Percentiles rank a stretch among this genome's conserved stretches.
Evolutionary conservation across 2,797 vertebrate species (phyloP).

Genomic region (Anabas testudineus): DNA sequence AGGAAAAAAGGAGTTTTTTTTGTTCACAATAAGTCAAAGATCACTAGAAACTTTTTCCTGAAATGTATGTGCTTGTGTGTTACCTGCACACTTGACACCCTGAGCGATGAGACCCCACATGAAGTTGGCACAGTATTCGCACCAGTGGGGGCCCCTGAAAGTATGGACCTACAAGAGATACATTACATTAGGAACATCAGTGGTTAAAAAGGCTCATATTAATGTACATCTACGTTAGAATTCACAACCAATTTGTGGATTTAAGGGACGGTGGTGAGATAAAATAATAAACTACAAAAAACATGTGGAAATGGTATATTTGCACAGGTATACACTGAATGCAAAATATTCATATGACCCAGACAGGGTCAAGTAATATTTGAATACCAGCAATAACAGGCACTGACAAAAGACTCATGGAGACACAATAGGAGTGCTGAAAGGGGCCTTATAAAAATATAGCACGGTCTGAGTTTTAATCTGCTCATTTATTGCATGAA

Average conservation of each 20-base stretch:
- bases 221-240: too few relatives aligned
- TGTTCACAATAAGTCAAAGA: neutral
- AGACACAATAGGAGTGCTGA: conserved; percentile 37
- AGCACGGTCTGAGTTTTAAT: conserved; percentile 32
- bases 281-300: neutral
- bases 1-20: neutral
- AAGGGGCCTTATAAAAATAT: conserved; percentile 1
- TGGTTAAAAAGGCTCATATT: neutral
- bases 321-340: neutral
- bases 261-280: too few relatives aligned
- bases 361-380: conserved; percentile 4
- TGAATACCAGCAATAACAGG: conserved; percentile 18
- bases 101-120: conserved; percentile 99
- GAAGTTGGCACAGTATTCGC: conserved; percentile 97
- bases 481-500: conserved; percentile 44
- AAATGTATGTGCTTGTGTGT: conserved; percentile 11
- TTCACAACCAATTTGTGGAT: neutral
- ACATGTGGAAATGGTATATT: neutral
- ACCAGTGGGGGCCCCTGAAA: conserved; percentile 96
- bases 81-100: conserved; percentile 97
- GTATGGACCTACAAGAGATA: conserved; percentile 88
- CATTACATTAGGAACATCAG: too few relatives aligned
- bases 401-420: conserved; percentile 8
- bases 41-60: neutral
- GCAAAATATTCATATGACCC: neutral